Conservation (phyloP, 2,797 vertebrate genomes). For the Graptemys geographica region DNA sequence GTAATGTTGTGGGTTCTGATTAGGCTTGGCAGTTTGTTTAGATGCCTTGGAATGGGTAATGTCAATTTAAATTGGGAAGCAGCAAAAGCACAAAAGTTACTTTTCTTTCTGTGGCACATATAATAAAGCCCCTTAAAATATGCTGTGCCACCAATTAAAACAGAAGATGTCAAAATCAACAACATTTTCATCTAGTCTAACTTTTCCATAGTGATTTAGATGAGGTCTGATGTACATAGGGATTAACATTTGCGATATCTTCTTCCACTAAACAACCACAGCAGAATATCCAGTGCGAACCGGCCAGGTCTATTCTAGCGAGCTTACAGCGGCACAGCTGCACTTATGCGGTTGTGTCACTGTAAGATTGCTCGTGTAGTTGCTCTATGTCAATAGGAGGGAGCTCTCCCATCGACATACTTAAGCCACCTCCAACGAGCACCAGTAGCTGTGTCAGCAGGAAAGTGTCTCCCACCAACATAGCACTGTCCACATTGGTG, state of each 20-base stretch:
- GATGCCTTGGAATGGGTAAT: background rate
- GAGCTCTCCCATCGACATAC: too few species aligned
- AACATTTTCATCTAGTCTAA: background rate
- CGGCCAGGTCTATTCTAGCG: too few species aligned
- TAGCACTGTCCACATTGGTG: too few species aligned
- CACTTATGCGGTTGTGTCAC: too few species aligned
- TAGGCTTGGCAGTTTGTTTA: conserved; percentile 43
- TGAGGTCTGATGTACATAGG: background rate
- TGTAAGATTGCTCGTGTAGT: too few species aligned
- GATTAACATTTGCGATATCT: background rate
- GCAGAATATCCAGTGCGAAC: background rate
- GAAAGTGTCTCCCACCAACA: too few species aligned
- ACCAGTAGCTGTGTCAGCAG: too few species aligned
- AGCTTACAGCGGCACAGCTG: too few species aligned
- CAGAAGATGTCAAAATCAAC: conserved; percentile 40
- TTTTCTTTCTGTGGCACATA: conserved; percentile 49
- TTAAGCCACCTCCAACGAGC: too few species aligned
- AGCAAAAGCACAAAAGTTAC: conserved; percentile 44
- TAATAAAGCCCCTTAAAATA: conserved; percentile 52
- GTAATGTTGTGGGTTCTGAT: background rate
- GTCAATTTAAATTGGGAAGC: conserved; percentile 38
- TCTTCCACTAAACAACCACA: background rate
- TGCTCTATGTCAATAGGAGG: too few species aligned
- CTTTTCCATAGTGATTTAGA: background rate
- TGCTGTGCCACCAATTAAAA: conserved; percentile 65